Conservation (phyloP, 2,797 vertebrate species). For the Acanthornis magna region DNA sequence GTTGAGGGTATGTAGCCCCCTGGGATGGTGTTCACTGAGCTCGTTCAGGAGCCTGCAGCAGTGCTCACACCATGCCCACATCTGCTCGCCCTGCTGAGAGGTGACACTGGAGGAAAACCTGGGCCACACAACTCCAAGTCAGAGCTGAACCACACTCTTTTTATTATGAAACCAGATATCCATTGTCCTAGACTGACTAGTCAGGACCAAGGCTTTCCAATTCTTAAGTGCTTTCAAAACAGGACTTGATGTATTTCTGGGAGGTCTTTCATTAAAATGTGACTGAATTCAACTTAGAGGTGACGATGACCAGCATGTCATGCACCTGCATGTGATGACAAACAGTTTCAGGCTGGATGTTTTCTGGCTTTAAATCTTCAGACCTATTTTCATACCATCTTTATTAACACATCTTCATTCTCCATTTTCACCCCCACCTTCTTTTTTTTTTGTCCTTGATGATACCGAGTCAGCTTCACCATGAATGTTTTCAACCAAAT, state of each 20-base stretch:
- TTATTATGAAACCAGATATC: neutral
- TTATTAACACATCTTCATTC: neutral
- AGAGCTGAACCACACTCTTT: neutral
- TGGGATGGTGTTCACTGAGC: neutral
- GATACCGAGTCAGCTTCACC: neutral
- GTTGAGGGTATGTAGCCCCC: neutral
- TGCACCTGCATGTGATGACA: neutral
- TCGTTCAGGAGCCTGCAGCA: accelerated
- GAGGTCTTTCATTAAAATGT: neutral
- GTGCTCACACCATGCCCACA: too few relatives aligned
- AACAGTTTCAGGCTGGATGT: neutral
- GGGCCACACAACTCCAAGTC: neutral
- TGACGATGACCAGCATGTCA: neutral
- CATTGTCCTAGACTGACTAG: neutral
- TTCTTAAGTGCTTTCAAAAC: neutral
- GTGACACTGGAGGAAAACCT: neutral
- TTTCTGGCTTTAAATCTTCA: neutral
- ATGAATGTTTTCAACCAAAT: neutral
- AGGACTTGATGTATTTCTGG: neutral
- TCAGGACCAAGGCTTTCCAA: neutral
- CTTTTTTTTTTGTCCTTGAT: neutral
- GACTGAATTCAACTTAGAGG: neutral
- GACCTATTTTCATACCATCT: neutral
- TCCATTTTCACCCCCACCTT: neutral
- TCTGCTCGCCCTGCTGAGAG: neutral